These are phyloP conservation scores for Sylvilagus bachmani DNA, from an alignment of 2,113 vertebrate species.

Conservation along the genomic window DNA sequence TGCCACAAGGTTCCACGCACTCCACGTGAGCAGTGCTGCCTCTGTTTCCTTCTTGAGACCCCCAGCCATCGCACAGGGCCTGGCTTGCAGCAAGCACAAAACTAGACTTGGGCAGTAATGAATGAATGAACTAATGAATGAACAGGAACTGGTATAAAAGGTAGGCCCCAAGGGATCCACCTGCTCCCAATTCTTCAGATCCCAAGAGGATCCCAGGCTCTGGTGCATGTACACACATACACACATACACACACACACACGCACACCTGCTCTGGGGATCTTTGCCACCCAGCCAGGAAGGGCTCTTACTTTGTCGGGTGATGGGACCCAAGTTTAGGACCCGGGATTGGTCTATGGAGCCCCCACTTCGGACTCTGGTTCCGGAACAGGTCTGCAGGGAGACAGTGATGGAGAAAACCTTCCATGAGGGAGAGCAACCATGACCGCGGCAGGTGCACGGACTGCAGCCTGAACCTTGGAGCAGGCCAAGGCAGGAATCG, in stretches of 20 bases:
- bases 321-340: constrained; percentile 80
- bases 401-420: background rate
- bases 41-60: background rate
- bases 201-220: background rate
- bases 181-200: background rate
- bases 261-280: background rate
- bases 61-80: background rate
- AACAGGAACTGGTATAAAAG: background rate
- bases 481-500: background rate
- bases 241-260: too few species aligned
- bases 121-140: background rate
- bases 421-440: background rate
- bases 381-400: constrained; percentile 67
- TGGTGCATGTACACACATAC: background rate
- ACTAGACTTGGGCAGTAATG: background rate
- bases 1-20: background rate
- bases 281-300: background rate
- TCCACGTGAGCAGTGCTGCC: background rate
- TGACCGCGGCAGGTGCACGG: background rate
- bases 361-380: constrained; percentile 40
- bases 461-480: too few species aligned
- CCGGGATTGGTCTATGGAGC: background rate
- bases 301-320: constrained; percentile 56
- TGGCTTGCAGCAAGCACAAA: background rate
- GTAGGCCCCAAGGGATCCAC: background rate